Percentiles rank a stretch among this genome's conserved stretches.
phyloP scores from a whole-genome alignment of 2,113 vertebrate genomes.

The Triplophysa rosa region DNA sequence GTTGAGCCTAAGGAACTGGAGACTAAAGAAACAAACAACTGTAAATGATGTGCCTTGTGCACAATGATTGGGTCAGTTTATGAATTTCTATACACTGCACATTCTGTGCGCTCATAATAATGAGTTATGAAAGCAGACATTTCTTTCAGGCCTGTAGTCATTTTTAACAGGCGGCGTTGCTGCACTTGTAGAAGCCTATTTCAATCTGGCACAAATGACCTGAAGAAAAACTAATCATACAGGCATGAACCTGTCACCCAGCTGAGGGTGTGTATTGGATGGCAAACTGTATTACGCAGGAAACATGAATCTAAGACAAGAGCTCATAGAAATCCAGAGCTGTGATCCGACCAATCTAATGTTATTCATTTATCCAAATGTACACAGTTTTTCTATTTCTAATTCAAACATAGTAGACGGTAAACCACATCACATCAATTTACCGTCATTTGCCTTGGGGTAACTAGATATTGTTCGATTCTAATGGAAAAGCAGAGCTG shows the following conservation, averaged over 20 bases:
- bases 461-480: constrained; percentile 4
- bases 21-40: not conserved
- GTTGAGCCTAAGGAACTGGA: no score
- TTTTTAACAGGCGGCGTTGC: not conserved
- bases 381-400: not conserved
- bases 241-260: not conserved
- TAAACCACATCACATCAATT: not conserved
- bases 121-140: constrained; percentile 21
- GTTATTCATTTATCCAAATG: not conserved
- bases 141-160: constrained; percentile 29
- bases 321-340: not conserved
- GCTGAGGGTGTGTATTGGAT: not conserved
- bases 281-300: not conserved
- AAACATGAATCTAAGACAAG: not conserved
- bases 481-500: not conserved
- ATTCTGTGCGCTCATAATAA: not conserved
- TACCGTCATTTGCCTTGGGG: not conserved
- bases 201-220: not conserved
- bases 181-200: not conserved
- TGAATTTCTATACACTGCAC: constrained; percentile 12
- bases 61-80: not conserved
- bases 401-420: not conserved
- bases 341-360: not conserved
- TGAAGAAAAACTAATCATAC: not conserved
- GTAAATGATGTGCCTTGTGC: no score